phyloP scores from a whole-genome alignment of 2,113 vertebrate species.

The Psophia crepitans region DNA sequence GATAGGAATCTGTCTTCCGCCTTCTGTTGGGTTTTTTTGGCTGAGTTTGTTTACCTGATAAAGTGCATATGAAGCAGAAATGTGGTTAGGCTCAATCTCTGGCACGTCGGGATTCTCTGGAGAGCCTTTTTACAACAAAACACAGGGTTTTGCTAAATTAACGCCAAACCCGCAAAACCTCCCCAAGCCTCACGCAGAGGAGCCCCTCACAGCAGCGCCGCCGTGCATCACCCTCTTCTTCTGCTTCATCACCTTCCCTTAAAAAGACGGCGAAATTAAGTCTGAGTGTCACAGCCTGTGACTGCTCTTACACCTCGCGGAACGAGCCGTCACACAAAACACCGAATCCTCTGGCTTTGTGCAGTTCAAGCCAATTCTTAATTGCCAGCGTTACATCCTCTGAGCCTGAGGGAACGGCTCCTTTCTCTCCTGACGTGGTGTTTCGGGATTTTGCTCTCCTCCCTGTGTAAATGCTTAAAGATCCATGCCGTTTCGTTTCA shows the following conservation, averaged over 20 bases:
- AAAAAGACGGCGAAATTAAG: not conserved
- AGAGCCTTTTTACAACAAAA: not conserved
- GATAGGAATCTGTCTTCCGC: not conserved
- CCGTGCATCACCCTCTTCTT: not conserved
- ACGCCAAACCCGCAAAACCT: not conserved
- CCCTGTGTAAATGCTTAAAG: not conserved
- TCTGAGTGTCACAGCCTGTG: not conserved
- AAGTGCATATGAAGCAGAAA: not conserved
- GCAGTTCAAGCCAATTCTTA: not conserved
- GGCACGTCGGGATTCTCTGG: not conserved
- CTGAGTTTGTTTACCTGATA: no score
- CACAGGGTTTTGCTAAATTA: not conserved
- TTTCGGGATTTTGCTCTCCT: not conserved
- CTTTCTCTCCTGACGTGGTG: not conserved
- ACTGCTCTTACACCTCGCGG: not conserved
- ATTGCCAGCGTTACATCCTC: not conserved
- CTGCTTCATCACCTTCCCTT: no score
- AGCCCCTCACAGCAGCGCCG: not conserved
- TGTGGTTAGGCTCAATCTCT: not conserved
- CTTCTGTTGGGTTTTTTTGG: not conserved
- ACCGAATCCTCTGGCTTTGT: not conserved
- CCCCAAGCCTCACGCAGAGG: rapidly evolving
- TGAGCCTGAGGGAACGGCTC: not conserved
- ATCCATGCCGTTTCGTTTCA: not conserved
- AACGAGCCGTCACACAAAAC: not conserved